Base-by-base conservation (phyloP, 2,888 invertebrate species). In the Cheilosia variabilis region DNA sequence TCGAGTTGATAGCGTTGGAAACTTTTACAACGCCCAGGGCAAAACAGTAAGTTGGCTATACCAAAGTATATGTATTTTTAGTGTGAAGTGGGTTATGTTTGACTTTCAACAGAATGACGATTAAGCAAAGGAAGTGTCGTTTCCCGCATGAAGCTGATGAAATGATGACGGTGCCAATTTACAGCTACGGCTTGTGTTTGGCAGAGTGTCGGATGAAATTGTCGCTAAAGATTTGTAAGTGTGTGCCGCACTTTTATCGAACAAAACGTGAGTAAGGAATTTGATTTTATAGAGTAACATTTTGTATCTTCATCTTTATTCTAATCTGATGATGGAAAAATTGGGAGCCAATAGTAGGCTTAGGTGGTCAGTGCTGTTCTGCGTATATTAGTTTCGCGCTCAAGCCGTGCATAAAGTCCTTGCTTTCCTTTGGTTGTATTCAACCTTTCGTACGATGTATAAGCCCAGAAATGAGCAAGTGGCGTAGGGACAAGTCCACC, bases 201-300 rank as follows among this genome's bases (percentile, higher is more conserved):
- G 94, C 95, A 92, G 96, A 96, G 89, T 96, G 96, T 87, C 93
- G 96, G 43, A 94, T 95, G 88, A 91, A 92, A 9, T 91, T 95
- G 34, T 94, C 95, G 37, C 91, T 94, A 9, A 92, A 93, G 77
- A 91, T 94, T 66, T 96, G 96, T 89, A 93, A 93, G 0, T 96
- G 96, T 90, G 93, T 95, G 43, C 96, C 96, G 0, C 95, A 96
- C 90, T 96, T 96, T 89, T 96, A 96, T 87, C 93, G 95, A 82
- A 94, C 93, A 78, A 93, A 93, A 80, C 94, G 96, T 95, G 90
- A 92, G 92, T 88, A 66, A 9, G 27, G 2, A 31, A 31, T 7
- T 31, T 7, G 31, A 9, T 31, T 31, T 27, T 7, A 27, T 27
- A 6, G 6, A 6, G 27, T 6, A 5, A 27, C 27, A 27, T 27